Evolutionary conservation across 2,113 vertebrate species (phyloP).

Genomic region (Planiliza haematocheilus): DNA sequence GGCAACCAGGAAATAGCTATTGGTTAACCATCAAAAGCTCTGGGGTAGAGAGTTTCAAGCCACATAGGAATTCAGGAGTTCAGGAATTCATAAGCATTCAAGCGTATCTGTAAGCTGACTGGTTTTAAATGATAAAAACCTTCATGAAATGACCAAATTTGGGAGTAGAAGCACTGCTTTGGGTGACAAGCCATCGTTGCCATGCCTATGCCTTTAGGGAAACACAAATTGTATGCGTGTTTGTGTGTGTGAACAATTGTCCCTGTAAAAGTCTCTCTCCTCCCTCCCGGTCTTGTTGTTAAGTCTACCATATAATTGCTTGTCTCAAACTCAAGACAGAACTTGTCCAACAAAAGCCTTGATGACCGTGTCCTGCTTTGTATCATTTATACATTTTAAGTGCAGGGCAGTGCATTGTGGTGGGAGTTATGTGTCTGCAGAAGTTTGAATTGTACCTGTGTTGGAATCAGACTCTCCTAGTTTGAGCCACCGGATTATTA

Average conservation of each 20-base stretch:
- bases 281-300: conserved; percentile 31
- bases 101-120: too few species aligned
- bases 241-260: neutral
- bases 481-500: neutral
- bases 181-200: neutral
- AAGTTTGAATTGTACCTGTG: neutral
- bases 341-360: conserved; percentile 30
- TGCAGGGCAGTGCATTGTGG: neutral
- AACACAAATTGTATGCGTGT: neutral
- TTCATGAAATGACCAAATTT: neutral
- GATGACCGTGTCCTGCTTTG: conserved; percentile 8
- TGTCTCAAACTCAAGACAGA: conserved; percentile 40
- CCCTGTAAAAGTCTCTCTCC: conserved; percentile 19
- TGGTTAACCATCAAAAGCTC: too few species aligned
- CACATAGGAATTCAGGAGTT: too few species aligned
- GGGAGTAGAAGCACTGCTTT: neutral
- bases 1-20: too few species aligned
- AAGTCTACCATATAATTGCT: conserved; percentile 41
- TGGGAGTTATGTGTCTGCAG: neutral
- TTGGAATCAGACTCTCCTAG: neutral
- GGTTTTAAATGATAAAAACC: neutral
- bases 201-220: neutral
- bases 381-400: conserved; percentile 12
- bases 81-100: too few species aligned
- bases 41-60: neutral